Percentiles rank a stretch among this genome's conserved stretches.
Conservation (phyloP, 2,888 invertebrate species). For the Campoplex capitator region DNA sequence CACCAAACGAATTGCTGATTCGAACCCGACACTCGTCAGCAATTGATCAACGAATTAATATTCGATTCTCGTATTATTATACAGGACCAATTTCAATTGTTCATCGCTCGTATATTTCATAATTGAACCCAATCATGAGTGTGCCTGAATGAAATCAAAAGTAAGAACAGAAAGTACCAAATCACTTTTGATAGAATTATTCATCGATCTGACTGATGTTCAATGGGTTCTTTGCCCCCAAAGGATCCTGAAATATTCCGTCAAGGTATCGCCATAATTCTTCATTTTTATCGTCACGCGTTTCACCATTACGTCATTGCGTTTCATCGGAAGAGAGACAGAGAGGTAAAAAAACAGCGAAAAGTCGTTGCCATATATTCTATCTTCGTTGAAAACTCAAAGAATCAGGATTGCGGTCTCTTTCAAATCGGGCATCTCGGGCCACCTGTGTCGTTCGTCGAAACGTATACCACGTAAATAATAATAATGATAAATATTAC, state of each 20-base stretch:
- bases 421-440: slow-evolving; percentile 20
- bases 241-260: slow-evolving; percentile 53
- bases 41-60: neutral
- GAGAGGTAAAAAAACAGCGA: slow-evolving; percentile 8
- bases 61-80: neutral
- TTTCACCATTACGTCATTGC: slow-evolving; percentile 52
- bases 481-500: slow-evolving; percentile 59
- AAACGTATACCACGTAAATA: slow-evolving; percentile 66
- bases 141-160: neutral
- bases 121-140: neutral
- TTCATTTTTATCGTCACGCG: slow-evolving; percentile 70
- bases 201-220: neutral
- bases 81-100: neutral
- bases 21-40: neutral
- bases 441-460: slow-evolving; percentile 52
- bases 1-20: neutral
- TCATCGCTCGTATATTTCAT: neutral
- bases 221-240: neutral
- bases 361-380: slow-evolving; percentile 36
- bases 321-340: slow-evolving; percentile 40
- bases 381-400: slow-evolving; percentile 58
- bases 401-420: slow-evolving; percentile 29
- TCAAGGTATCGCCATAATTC: slow-evolving; percentile 64
- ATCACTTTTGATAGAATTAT: neutral
- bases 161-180: neutral